Percentiles rank a stretch among this genome's conserved stretches.
Conservation (phyloP, 1,140 invertebrate species). For the Mycetomoellerius zeteki region DNA sequence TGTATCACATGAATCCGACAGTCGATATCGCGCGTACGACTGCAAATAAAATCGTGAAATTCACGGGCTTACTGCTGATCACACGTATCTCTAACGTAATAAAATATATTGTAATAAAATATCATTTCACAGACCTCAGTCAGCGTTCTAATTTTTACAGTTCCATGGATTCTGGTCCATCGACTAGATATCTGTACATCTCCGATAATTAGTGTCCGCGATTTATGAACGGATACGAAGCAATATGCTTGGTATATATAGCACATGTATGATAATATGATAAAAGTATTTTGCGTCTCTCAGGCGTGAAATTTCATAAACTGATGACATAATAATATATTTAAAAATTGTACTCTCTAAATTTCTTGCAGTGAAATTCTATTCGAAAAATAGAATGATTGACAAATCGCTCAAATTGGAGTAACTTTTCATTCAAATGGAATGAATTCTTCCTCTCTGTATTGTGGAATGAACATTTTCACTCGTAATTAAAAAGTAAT, state of each 20-base stretch:
- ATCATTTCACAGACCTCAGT: slow-evolving; percentile 10
- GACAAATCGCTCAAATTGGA: too few species aligned
- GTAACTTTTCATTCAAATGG: too few species aligned
- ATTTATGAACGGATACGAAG: slow-evolving; percentile 15
- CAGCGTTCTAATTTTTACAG: neutral
- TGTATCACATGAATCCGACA: slow-evolving; percentile 20
- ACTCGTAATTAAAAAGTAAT: too few species aligned
- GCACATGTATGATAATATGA: neutral
- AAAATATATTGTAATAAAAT: slow-evolving; percentile 32
- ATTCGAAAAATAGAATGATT: too few species aligned
- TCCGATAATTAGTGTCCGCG: slow-evolving; percentile 26
- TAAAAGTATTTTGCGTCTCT: neutral
- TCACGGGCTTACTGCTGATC: slow-evolving; percentile 5
- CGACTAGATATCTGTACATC: neutral
- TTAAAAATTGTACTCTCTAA: neutral
- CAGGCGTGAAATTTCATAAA: neutral
- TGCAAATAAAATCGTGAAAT: slow-evolving; percentile 33
- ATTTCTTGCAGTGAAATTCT: too few species aligned
- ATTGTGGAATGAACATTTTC: too few species aligned
- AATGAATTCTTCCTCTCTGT: too few species aligned
- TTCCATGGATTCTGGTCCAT: neutral
- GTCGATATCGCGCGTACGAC: slow-evolving; percentile 39
- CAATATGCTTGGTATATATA: neutral
- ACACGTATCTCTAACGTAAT: neutral
- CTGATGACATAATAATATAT: neutral